A percentile compares a stretch with the other conserved stretches of the same genome.
phyloP scores from a whole-genome alignment of 2,888 invertebrate species.

The Penaeus monodon region DNA sequence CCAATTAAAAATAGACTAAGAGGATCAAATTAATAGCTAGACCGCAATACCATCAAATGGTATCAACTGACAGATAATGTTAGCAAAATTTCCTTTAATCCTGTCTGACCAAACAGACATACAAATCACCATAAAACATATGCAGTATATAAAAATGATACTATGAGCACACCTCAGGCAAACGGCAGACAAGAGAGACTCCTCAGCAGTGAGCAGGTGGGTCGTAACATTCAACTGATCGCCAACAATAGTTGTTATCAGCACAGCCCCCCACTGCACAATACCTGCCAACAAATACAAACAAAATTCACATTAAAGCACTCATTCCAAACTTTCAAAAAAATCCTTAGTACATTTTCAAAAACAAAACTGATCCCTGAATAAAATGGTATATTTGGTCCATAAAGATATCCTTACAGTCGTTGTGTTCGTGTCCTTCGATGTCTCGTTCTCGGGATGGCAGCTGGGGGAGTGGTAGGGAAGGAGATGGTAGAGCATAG shows the following conservation, averaged over 20 bases:
- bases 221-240: constrained; percentile 73
- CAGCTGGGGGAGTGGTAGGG: constrained; percentile 70
- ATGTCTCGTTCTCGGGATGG: constrained; percentile 69
- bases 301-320: constrained; percentile 33
- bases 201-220: constrained; percentile 70
- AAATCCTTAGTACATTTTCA: background rate
- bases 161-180: constrained; percentile 69
- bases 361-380: background rate
- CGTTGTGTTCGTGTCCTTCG: constrained; percentile 68
- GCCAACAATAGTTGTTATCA: constrained; percentile 73
- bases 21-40: no score
- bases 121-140: no score
- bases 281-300: constrained; percentile 68
- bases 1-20: no score
- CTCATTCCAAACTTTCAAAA: background rate
- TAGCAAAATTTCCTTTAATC: no score
- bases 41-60: no score
- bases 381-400: background rate
- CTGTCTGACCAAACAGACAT: no score
- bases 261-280: constrained; percentile 73
- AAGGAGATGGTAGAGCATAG: constrained; percentile 71
- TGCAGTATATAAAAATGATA: background rate
- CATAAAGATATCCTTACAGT: constrained; percentile 32
- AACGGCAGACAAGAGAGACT: constrained; percentile 72
- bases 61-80: no score